Evolutionary conservation across 2,797 vertebrate species (phyloP).

Genomic region (Micrastur ruficollis): DNA sequence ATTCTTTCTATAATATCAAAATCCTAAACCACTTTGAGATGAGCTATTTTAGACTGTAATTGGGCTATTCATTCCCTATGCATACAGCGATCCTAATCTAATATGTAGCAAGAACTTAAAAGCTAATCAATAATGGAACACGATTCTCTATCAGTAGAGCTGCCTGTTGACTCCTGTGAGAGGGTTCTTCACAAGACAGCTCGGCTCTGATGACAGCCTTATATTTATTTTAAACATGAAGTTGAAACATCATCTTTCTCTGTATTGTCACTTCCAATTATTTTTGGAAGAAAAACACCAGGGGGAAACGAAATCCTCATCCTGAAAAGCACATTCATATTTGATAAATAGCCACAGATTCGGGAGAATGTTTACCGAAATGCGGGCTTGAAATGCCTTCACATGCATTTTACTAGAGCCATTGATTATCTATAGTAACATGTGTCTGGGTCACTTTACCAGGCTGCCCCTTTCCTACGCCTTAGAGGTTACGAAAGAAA

Average conservation of each 20-base stretch:
- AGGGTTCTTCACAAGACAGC: constrained; percentile 54
- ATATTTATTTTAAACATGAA: constrained; percentile 76
- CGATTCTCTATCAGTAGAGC: constrained; percentile 59
- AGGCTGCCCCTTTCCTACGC: neutral
- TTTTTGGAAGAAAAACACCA: constrained; percentile 62
- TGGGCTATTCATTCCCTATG: constrained; percentile 64
- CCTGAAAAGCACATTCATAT: constrained; percentile 69
- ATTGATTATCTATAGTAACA: constrained; percentile 49
- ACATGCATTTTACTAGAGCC: neutral
- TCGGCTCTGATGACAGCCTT: constrained; percentile 65
- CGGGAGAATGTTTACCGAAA: constrained; percentile 65
- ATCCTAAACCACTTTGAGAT: constrained; percentile 32
- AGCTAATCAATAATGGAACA: constrained; percentile 78
- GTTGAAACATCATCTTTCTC: constrained; percentile 69
- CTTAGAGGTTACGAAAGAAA: neutral
- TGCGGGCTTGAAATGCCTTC: constrained; percentile 37
- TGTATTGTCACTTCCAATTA: constrained; percentile 75
- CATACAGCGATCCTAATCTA: constrained; percentile 68
- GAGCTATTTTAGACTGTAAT: constrained; percentile 57
- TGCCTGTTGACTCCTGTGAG: constrained; percentile 54
- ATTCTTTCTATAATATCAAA: constrained; percentile 32
- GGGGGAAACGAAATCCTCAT: constrained; percentile 56
- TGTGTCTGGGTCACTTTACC: constrained; percentile 5
- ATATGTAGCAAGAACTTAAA: constrained; percentile 76
- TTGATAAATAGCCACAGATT: constrained; percentile 73